Base-by-base conservation (phyloP, 2,113 vertebrate genomes). In the Actinemys pallida region DNA sequence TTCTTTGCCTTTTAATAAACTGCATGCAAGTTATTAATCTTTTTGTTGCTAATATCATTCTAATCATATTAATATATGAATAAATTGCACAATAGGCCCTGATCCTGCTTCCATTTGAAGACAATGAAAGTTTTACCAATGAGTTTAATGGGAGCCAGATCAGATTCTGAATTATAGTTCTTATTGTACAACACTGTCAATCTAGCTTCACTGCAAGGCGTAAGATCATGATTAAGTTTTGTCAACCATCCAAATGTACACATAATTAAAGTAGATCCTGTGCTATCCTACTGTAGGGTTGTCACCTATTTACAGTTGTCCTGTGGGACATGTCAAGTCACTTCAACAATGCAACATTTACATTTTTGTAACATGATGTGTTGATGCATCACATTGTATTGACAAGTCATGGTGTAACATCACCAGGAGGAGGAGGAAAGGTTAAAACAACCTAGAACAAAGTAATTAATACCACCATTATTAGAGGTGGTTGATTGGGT, bases 331-430 rank as follows among this genome's bases (percentile, higher is more conserved):
- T 85, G 2, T 52, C 27, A 81, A 53, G 45, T 72, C 90, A 81
- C 19, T 19, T 75, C 83, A 87, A 80, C 45, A 42, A 13, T 92
- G 92, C 90, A 95, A 8, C 76, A 83, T 92, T 91, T 86, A 92
- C 90, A 72, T 90, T 93, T 93, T 83, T 10, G 88, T 95, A 31
- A 86, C 89, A n/a, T 90, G 83, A 96, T 86, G 92, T 93, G 90
- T 90, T 89, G 89, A 85, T 87, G 89, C 35, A 3, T 57, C 39
- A 69, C 72, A 83, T 45, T 62, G 81, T 92, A 57, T 42, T 86
- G 0, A 0, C 89, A 65, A 8, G 90, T 49, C 87, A 72, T 49
- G 87, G 93, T 81, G 0, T n/a, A 85, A 53, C 25, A 81, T 52
- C 0, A 10, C 49, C 57, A 85, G 87, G 62, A 65, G 31, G 31